Evolutionary conservation across 2,113 vertebrate genomes (phyloP), one percentile per base, ranked within the genome.

Genomic region (Osmerus mordax): DNA sequence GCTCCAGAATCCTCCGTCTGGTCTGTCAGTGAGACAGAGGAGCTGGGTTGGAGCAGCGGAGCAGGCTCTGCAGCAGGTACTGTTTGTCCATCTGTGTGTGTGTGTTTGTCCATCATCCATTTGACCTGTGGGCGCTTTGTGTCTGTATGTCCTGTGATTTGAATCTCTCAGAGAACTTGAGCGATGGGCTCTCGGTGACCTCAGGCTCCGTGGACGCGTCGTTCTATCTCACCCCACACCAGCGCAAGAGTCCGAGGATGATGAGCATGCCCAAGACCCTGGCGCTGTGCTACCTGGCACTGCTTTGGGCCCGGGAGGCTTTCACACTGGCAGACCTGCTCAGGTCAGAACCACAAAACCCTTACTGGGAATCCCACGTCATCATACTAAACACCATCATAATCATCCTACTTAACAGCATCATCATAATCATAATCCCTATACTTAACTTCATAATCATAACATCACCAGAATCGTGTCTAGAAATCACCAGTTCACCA

Each of bases 211-310:
- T 55, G 47, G 76, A 84, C 55, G 70, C 67, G 6, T 12, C 0
- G 2, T 28, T 8, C 32, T 82, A 76, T 63, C 16, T 63, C 16
- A 25, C 47, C 3, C 3, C 41, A 6, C 54, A 3, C 56, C 0
- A 12, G 25, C 74, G 53, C 28, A 71, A 19, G 19, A 28, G 3
- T 0, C 41, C 0, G 4, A 15, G 61, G 18, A 53, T 81, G 19
- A 84, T 86, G 85, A 81, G 14, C 73, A 84, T 86, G 85, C 78
- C 80, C 19, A 78, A 70, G 56, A 86, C 85, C 0, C 66, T 86
- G 63, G 80, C 82, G n/a, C 28, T 86, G 63, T 82, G 81, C 60
- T 47, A 81, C 59, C 72, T 84, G 47, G 77, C 78, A 14, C 69
- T 86, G 70, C 69, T 86, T 63, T 86, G 85, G 85, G 23, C 73